These are phyloP conservation scores for Cryptus armator DNA, from an alignment of 2,888 invertebrate species.

Conservation along the genomic window DNA sequence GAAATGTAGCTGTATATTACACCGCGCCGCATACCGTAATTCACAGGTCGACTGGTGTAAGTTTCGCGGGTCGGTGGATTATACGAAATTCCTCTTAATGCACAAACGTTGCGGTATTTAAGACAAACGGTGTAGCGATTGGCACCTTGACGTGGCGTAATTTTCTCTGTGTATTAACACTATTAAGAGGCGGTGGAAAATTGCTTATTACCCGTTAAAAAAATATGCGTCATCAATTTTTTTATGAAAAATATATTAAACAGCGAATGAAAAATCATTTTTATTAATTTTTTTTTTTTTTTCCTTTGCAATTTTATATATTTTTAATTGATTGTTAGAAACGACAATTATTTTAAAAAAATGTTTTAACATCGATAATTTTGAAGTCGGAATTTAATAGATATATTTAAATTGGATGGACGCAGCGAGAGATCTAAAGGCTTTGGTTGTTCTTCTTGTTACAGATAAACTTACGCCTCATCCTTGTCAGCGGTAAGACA, in stretches of 20 bases:
- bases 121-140: not conserved
- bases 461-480: conserved; percentile 99
- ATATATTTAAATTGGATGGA: not conserved
- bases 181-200: too few species aligned
- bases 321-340: too few species aligned
- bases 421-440: not conserved
- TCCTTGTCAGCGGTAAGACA: conserved; percentile 99
- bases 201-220: too few species aligned
- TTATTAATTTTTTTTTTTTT: not conserved
- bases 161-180: not conserved
- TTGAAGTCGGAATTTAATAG: not conserved
- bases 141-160: not conserved
- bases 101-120: not conserved
- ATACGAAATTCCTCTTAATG: not conserved
- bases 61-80: not conserved
- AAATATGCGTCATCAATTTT: too few species aligned
- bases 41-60: not conserved
- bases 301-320: too few species aligned
- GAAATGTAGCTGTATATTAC: not conserved
- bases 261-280: too few species aligned
- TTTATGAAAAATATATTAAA: too few species aligned
- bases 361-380: too few species aligned
- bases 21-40: not conserved
- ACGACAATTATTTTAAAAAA: too few species aligned
- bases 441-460: conserved; percentile 84